Evolutionary conservation across 2,888 invertebrate species (phyloP).

Genomic region (Leucania comma): DNA sequence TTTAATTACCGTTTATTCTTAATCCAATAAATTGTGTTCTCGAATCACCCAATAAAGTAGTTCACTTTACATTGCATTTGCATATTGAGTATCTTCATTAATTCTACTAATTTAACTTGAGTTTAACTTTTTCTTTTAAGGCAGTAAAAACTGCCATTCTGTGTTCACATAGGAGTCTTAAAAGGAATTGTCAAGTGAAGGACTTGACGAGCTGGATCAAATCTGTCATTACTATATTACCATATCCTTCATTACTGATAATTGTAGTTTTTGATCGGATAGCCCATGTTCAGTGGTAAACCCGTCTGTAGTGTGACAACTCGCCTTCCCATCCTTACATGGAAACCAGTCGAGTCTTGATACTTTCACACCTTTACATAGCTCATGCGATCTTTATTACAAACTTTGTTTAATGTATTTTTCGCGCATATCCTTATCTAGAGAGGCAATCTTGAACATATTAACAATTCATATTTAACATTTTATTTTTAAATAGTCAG

Average conservation of each 20-base stretch:
- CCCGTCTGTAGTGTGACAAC: slow-evolving; percentile 28
- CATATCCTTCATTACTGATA: slow-evolving; percentile 53
- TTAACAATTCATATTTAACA: slow-evolving; percentile 30
- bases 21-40: slow-evolving; percentile 26
- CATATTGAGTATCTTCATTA: slow-evolving; percentile 24
- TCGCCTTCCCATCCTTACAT: slow-evolving; percentile 36
- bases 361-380: slow-evolving; percentile 41
- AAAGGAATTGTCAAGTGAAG: slow-evolving; percentile 16
- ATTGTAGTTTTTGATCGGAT: slow-evolving; percentile 51
- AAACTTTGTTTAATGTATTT: slow-evolving; percentile 31
- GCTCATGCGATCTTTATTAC: slow-evolving; percentile 41
- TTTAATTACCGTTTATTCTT: slow-evolving; percentile 54
- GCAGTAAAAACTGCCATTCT: background rate
- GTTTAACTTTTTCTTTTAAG: background rate
- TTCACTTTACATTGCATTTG: slow-evolving; percentile 31
- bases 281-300: slow-evolving; percentile 28
- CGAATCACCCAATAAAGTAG: slow-evolving; percentile 37
- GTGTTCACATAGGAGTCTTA: slow-evolving; percentile 13
- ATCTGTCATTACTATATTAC: slow-evolving; percentile 37
- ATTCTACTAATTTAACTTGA: slow-evolving; percentile 3
- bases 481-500: slow-evolving; percentile 27
- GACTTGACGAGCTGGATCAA: slow-evolving; percentile 25
- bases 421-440: slow-evolving; percentile 34
- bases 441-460: slow-evolving; percentile 30
- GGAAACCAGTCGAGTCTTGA: slow-evolving; percentile 38